Conservation (phyloP, 2,888 invertebrate species). For the Geotrupes spiniger region DNA sequence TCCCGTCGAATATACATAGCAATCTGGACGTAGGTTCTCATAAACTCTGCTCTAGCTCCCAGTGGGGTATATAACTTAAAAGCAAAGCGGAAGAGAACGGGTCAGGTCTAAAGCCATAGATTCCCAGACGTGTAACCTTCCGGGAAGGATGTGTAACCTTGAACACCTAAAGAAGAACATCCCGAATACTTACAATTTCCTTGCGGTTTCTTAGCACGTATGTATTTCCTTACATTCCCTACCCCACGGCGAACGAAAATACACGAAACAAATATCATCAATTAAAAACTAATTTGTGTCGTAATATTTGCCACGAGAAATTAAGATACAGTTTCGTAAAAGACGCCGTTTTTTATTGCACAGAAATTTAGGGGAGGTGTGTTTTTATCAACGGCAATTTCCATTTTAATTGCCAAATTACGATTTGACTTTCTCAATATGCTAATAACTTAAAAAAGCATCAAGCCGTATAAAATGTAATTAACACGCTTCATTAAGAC, state of each 20-base stretch:
- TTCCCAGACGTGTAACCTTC: conserved; percentile 27
- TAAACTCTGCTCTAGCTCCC: too few species aligned
- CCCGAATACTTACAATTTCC: conserved; percentile 14
- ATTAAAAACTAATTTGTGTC: conserved; percentile 20
- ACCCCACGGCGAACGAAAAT: background rate
- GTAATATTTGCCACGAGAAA: conserved; percentile 11
- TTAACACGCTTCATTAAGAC: too few species aligned
- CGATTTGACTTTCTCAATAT: conserved; percentile 5
- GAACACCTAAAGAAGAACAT: conserved; percentile 23
- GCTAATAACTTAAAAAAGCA: conserved; percentile 3
- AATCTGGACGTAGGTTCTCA: too few species aligned
- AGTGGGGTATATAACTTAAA: too few species aligned
- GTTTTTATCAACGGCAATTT: conserved; percentile 33
- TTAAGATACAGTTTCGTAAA: conserved; percentile 10
- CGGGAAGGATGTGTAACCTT: conserved; percentile 29
- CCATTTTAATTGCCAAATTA: conserved; percentile 35
- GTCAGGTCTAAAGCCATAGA: conserved; percentile 29
- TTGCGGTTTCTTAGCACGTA: conserved; percentile 12
- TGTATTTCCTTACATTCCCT: conserved; percentile 10
- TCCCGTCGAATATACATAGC: too few species aligned
- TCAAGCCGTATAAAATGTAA: background rate
- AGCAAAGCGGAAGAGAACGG: background rate
- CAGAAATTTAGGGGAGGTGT: conserved; percentile 19
- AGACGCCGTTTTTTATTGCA: background rate
- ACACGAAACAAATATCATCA: background rate